Evolutionary conservation across 2,113 vertebrate species (phyloP).

Genomic region (Ailurus styani): DNA sequence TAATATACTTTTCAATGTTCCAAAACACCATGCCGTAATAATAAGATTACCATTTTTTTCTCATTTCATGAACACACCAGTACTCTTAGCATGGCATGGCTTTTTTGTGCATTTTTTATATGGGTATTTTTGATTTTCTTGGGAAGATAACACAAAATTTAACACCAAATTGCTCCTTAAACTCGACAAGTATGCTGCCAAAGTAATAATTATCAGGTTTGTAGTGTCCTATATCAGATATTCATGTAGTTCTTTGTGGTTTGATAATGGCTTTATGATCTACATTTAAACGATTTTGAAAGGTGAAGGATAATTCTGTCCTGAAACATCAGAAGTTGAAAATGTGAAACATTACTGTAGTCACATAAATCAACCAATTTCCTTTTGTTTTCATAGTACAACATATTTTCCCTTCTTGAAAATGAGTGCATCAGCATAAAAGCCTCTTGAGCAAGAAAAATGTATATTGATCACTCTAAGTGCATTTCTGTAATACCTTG

Average conservation of each 20-base stretch:
- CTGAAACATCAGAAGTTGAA: conserved; percentile 6
- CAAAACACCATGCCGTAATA: not conserved
- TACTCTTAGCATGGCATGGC: not conserved
- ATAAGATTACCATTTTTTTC: not conserved
- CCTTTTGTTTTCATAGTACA: conserved; percentile 4
- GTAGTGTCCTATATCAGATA: not conserved
- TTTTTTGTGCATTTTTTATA: conserved; percentile 3
- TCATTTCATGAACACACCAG: not conserved
- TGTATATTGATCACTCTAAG: conserved; percentile 45
- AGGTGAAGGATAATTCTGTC: not conserved
- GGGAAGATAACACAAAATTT: not conserved
- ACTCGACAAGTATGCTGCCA: not conserved
- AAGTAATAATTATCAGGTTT: not conserved
- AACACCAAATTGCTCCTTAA: not conserved
- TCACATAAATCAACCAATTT: conserved; percentile 20
- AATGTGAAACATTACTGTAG: not conserved
- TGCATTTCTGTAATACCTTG: conserved; percentile 36
- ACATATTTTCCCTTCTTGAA: conserved; percentile 9
- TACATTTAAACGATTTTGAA: conserved; percentile 39
- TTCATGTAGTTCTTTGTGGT: not conserved
- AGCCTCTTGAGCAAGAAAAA: conserved; percentile 48
- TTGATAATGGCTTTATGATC: conserved; percentile 40
- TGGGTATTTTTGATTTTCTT: not conserved
- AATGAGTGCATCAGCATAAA: conserved; percentile 44
- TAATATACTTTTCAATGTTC: not conserved